phyloP scores from a whole-genome alignment of 2,113 vertebrate species.

The Corvus moneduloides region DNA sequence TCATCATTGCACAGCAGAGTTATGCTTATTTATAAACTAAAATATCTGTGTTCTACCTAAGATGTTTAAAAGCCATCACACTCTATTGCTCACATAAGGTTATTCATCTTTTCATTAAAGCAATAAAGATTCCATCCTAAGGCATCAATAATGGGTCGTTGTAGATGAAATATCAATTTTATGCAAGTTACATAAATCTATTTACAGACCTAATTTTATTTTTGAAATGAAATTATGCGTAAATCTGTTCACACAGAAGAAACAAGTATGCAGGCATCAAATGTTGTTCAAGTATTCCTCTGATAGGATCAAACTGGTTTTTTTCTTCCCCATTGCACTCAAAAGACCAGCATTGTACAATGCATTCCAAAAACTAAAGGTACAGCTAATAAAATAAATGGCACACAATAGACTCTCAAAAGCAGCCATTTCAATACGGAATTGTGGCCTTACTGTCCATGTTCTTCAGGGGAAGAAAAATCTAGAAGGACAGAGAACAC shows the following conservation, averaged over 20 bases:
- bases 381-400: not conserved
- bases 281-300: not conserved
- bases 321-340: not conserved
- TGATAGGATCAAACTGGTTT: not conserved
- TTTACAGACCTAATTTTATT: not conserved
- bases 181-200: not conserved
- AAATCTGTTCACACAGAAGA: not conserved
- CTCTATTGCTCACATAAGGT: not conserved
- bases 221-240: not conserved
- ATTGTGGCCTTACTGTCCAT: not conserved
- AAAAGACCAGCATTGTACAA: not conserved
- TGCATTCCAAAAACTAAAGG: conserved; percentile 12
- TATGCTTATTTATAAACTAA: not conserved
- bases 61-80: not conserved
- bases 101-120: not conserved
- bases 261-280: not conserved
- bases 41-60: not conserved
- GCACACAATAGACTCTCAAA: not conserved
- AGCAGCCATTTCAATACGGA: not conserved
- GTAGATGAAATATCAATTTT: not conserved
- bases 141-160: not conserved
- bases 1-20: not conserved
- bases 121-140: not conserved
- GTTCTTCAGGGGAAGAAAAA: not conserved
- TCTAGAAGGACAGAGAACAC: not conserved